Conservation (phyloP, 2,888 invertebrate species). For the Himalopsyche tibetana region DNA sequence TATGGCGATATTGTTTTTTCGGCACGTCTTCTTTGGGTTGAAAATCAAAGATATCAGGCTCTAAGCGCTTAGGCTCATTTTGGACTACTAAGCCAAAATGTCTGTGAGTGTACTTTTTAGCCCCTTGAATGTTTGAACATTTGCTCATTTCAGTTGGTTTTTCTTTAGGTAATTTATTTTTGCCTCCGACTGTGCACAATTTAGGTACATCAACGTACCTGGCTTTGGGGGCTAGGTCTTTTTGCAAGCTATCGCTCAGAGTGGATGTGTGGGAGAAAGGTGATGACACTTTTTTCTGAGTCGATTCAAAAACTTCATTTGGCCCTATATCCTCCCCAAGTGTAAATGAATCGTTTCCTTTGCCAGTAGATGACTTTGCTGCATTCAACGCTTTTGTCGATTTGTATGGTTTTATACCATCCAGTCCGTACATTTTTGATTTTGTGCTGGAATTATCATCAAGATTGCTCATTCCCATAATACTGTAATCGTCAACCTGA, state of each 20-base stretch:
- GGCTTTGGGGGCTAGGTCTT: background rate
- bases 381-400: background rate
- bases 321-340: background rate
- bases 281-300: background rate
- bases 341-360: background rate
- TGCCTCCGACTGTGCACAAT: background rate
- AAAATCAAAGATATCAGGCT: background rate
- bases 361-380: background rate
- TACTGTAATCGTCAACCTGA: background rate
- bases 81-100: background rate
- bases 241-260: background rate
- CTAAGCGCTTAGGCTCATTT: background rate
- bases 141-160: background rate
- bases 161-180: background rate
- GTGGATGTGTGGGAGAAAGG: background rate
- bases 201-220: background rate
- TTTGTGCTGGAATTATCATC: background rate
- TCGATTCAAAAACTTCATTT: background rate
- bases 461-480: background rate
- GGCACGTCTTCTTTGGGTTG: background rate
- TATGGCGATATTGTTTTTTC: background rate
- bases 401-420: background rate
- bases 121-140: background rate
- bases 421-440: background rate
- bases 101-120: background rate